Evolutionary conservation across 1,140 invertebrate genomes (phyloP).

Genomic region (Aradophagus sp.): DNA sequence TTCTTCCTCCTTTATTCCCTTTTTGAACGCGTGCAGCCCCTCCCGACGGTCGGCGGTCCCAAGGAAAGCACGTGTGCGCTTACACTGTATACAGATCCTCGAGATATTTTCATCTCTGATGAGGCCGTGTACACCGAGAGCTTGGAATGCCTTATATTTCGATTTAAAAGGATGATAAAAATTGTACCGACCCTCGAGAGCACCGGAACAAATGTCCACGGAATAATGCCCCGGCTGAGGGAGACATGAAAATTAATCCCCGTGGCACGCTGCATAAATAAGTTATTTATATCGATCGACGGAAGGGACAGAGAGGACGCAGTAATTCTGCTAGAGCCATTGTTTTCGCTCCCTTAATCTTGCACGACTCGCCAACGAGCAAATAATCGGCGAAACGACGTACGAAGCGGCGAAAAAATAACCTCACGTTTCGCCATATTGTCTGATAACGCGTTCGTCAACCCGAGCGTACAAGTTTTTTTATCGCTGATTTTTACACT

Average conservation of each 20-base stretch:
- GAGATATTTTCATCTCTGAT: conserved; percentile 50
- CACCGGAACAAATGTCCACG: conserved; percentile 12
- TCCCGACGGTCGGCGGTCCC: conserved; percentile 37
- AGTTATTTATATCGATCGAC: conserved; percentile 16
- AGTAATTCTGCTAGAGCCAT: no score
- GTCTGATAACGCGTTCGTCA: no score
- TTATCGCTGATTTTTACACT: no score
- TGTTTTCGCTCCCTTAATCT: no score
- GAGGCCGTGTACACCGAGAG: conserved; percentile 11
- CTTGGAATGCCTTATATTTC: conserved; percentile 2
- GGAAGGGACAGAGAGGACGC: no score
- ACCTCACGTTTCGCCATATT: no score
- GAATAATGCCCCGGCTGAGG: conserved; percentile 1
- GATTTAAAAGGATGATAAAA: conserved; percentile 27
- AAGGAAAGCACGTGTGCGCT: conserved; percentile 45
- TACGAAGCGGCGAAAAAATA: no score
- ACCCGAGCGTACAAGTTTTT: no score
- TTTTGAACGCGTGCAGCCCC: conserved; percentile 36
- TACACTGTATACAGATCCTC: conserved; percentile 32
- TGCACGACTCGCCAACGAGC: no score
- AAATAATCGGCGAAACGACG: no score
- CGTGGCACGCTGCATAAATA: conserved; percentile 12
- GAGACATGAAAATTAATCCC: conserved; percentile 26
- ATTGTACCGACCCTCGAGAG: conserved; percentile 15
- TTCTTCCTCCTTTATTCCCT: conserved; percentile 59